phyloP scores from a whole-genome alignment of 2,888 invertebrate genomes.

The Synergus laeviventris region DNA sequence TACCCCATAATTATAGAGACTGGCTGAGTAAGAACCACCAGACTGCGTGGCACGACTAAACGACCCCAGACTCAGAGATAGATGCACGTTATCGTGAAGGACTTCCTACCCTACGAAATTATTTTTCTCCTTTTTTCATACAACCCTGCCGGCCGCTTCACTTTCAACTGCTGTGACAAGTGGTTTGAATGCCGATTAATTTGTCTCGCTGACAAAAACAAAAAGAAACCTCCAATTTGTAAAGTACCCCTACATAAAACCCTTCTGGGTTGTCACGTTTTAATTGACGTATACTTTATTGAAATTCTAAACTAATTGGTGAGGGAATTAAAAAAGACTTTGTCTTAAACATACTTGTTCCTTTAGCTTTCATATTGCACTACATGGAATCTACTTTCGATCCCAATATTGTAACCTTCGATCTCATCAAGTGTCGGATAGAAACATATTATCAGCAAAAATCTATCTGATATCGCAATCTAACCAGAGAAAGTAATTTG shows the following conservation, averaged over 20 bases:
- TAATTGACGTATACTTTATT: not conserved
- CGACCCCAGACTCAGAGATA: conserved; percentile 41
- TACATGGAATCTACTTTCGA: not conserved
- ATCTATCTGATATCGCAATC: not conserved
- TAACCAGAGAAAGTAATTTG: not conserved
- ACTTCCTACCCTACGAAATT: conserved; percentile 27
- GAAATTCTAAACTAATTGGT: not conserved
- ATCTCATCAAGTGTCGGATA: not conserved
- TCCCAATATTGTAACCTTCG: not conserved
- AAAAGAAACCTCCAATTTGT: not conserved
- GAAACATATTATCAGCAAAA: not conserved
- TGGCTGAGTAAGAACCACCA: conserved; percentile 40
- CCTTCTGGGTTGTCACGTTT: not conserved
- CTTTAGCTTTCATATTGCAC: too few species aligned
- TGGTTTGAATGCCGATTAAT: conserved; percentile 30
- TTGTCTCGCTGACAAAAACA: not conserved
- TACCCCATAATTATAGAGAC: conserved; percentile 59
- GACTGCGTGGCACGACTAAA: conserved; percentile 50
- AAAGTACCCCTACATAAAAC: not conserved
- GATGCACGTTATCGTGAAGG: conserved; percentile 12
- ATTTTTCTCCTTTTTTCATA: not conserved
- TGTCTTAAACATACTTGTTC: too few species aligned
- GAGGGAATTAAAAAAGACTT: not conserved
- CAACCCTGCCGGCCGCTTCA: not conserved
- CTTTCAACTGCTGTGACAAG: not conserved